phyloP scores from a whole-genome alignment of 2,113 vertebrate genomes.

The Sclerurus mexicanus region DNA sequence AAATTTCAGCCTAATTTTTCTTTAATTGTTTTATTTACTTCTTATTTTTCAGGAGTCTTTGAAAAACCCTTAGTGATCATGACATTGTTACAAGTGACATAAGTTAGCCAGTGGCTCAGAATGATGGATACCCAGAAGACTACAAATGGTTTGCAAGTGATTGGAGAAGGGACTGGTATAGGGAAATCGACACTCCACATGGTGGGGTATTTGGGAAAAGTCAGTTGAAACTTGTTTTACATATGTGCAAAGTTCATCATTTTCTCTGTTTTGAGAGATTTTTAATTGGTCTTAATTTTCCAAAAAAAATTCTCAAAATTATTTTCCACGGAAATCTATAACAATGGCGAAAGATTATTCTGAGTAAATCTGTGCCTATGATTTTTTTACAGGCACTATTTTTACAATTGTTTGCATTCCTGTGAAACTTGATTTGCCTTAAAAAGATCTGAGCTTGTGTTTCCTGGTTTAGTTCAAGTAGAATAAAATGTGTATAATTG shows the following conservation, averaged over 20 bases:
- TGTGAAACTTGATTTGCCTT: not conserved
- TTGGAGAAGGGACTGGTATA: conserved; percentile 91
- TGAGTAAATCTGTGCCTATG: conserved; percentile 19
- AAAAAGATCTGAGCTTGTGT: conserved; percentile 24
- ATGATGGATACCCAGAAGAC: conserved; percentile 81
- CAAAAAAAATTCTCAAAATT: conserved; percentile 18
- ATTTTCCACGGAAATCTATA: conserved; percentile 88
- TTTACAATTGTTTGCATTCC: conserved; percentile 5
- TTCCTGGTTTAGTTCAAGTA: conserved; percentile 37
- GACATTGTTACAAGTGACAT: conserved; percentile 85
- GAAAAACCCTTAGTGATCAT: conserved; percentile 82
- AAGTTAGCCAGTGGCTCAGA: conserved; percentile 84
- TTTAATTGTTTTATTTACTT: conserved; percentile 77
- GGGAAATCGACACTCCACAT: conserved; percentile 87
- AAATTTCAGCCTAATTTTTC: conserved; percentile 50
- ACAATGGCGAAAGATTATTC: conserved; percentile 93
- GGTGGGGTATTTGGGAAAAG: conserved; percentile 99
- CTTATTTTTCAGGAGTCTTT: conserved; percentile 84
- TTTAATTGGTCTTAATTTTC: conserved; percentile 73
- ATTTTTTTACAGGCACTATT: conserved; percentile 32
- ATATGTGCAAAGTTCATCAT: conserved; percentile 91
- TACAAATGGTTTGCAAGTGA: conserved; percentile 88
- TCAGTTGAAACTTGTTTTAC: conserved; percentile 92
- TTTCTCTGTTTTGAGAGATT: conserved; percentile 69
- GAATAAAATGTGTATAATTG: conserved; percentile 3